Conservation (phyloP, 2,888 invertebrate genomes). For the Cistogaster globosa region DNA sequence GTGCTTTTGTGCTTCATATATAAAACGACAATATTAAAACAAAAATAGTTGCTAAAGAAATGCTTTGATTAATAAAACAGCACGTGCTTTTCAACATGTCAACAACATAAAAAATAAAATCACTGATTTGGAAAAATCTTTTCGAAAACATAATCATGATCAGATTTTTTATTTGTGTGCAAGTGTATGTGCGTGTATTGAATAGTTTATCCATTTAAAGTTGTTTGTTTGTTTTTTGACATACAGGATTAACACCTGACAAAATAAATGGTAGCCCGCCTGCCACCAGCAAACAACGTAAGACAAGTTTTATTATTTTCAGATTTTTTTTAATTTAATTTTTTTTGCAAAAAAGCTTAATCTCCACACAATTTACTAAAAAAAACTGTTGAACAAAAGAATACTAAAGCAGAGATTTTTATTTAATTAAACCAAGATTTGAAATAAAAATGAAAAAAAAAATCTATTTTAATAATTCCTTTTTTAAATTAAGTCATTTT, state of each 20-base stretch:
- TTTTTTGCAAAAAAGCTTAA: background rate
- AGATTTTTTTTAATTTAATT: background rate
- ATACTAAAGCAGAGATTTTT: too few relatives aligned
- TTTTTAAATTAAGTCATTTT: too few relatives aligned
- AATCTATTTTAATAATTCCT: too few relatives aligned
- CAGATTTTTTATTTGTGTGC: background rate
- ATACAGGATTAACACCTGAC: slow-evolving; percentile 49
- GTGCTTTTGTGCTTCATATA: background rate
- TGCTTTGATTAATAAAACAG: slow-evolving; percentile 12
- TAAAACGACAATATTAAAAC: background rate
- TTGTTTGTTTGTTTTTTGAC: slow-evolving; percentile 39
- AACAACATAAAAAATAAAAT: background rate
- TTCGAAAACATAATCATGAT: slow-evolving; percentile 3
- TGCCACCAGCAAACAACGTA: slow-evolving; percentile 40
- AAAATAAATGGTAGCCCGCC: background rate
- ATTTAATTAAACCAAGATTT: too few relatives aligned
- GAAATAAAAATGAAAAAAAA: too few relatives aligned
- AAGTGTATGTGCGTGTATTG: background rate
- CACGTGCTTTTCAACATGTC: slow-evolving; percentile 12
- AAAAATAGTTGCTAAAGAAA: background rate
- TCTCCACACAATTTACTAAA: background rate
- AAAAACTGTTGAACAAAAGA: too few relatives aligned
- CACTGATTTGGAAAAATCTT: slow-evolving; percentile 13
- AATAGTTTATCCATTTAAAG: slow-evolving; percentile 11
- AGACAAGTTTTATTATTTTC: slow-evolving; percentile 24